phyloP scores from a whole-genome alignment of 2,113 vertebrate genomes.

The Bujurquina vittata region DNA sequence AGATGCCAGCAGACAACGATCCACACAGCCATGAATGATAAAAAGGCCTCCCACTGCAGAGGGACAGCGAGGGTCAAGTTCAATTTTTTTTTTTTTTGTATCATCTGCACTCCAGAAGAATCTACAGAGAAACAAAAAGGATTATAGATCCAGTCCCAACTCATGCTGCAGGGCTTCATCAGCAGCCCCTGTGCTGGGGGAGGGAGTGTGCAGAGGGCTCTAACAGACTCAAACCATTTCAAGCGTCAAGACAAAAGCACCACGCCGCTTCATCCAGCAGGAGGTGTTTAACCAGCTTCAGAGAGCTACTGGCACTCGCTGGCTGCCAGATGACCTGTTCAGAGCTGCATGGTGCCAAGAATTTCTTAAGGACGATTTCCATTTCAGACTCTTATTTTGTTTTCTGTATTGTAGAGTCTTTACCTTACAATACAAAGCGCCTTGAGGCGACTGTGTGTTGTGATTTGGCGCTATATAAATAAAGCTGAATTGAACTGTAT shows the following conservation, averaged over 20 bases:
- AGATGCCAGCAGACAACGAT: constrained; percentile 20
- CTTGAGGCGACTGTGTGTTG: too few relatives aligned
- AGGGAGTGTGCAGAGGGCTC: neutral
- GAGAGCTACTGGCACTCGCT: constrained; percentile 11
- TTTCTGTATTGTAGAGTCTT: neutral
- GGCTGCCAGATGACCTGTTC: constrained; percentile 23
- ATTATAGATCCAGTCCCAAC: constrained; percentile 35
- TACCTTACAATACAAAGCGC: too few relatives aligned
- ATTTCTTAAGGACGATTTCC: constrained; percentile 16
- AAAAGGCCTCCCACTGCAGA: constrained; percentile 28
- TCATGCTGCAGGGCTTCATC: neutral
- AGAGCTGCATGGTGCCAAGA: constrained; percentile 2
- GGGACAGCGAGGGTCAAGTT: constrained; percentile 28
- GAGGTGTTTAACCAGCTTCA: constrained; percentile 46
- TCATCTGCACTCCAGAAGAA: constrained; percentile 41
- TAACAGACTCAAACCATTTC: constrained; percentile 12
- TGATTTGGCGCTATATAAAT: too few relatives aligned
- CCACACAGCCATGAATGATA: constrained; percentile 22
- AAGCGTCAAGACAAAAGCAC: constrained; percentile 19
- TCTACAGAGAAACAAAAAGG: constrained; percentile 26
- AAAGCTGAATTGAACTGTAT: neutral
- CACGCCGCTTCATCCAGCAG: constrained; percentile 38
- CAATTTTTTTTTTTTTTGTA: constrained; percentile 18
- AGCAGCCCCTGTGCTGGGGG: neutral
- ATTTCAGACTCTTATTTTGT: neutral